phyloP scores from a whole-genome alignment of 2,113 vertebrate species.

The Nothoprocta pentlandii region DNA sequence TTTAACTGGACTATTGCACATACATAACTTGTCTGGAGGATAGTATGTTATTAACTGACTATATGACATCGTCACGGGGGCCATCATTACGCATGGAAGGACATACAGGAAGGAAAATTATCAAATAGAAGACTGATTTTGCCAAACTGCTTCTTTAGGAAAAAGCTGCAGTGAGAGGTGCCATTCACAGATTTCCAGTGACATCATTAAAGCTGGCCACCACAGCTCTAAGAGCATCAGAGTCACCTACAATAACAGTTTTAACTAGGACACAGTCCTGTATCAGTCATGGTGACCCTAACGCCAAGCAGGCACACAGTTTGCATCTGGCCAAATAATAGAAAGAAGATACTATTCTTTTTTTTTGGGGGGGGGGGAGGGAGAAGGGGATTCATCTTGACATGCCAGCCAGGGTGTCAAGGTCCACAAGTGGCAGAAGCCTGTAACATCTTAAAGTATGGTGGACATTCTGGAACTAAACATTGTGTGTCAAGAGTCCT shows the following conservation, averaged over 20 bases:
- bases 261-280: background rate
- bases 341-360: background rate
- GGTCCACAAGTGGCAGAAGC: background rate
- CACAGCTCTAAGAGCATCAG: background rate
- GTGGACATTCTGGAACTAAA: background rate
- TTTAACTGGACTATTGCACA: background rate
- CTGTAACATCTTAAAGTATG: background rate
- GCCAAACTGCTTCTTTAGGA: background rate
- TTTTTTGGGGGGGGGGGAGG: background rate
- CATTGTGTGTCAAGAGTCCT: background rate
- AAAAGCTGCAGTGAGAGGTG: background rate
- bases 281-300: background rate
- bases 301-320: background rate
- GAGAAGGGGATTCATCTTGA: background rate
- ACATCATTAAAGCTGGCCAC: background rate
- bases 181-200: background rate
- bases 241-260: background rate
- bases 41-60: background rate
- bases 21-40: background rate
- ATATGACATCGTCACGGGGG: background rate
- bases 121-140: background rate
- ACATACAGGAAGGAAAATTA: background rate
- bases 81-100: background rate
- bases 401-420: background rate
- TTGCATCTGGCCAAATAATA: fast-evolving